Evolutionary conservation across 2,888 invertebrate species (phyloP).

Genomic region (Laothoe populi): DNA sequence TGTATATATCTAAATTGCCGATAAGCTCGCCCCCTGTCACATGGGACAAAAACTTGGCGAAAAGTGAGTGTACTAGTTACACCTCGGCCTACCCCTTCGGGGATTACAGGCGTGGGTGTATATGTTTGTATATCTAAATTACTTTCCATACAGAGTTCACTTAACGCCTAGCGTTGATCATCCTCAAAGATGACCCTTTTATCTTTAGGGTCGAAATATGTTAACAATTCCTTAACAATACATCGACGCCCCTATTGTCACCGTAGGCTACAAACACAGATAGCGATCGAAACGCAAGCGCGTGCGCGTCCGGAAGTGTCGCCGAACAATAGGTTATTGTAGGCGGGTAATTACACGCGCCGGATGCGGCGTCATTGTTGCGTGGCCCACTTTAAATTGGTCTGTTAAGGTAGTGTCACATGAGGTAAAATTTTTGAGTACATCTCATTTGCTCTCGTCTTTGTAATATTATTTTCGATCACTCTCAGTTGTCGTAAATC

Average conservation of each 20-base stretch:
- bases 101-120: too few species aligned
- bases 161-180: neutral
- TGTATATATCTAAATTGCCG: too few species aligned
- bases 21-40: too few species aligned
- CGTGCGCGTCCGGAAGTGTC: slow-evolving; percentile 67
- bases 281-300: slow-evolving; percentile 39
- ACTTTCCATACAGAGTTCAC: too few species aligned
- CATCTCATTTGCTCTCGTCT: too few species aligned
- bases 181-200: neutral
- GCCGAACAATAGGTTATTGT: slow-evolving; percentile 78
- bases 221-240: neutral
- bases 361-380: slow-evolving; percentile 58
- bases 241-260: slow-evolving; percentile 13
- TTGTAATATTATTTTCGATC: too few species aligned
- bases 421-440: too few species aligned
- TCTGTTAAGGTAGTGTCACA: slow-evolving; percentile 13
- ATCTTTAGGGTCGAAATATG: neutral
- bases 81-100: too few species aligned
- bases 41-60: too few species aligned
- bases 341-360: slow-evolving; percentile 62
- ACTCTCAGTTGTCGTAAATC: too few species aligned
- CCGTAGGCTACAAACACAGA: slow-evolving; percentile 1
- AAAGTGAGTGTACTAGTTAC: too few species aligned
- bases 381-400: slow-evolving; percentile 45
- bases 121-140: too few species aligned